Base-by-base conservation (phyloP, 1,140 invertebrate species). In the Tetramorium parvispinum region DNA sequence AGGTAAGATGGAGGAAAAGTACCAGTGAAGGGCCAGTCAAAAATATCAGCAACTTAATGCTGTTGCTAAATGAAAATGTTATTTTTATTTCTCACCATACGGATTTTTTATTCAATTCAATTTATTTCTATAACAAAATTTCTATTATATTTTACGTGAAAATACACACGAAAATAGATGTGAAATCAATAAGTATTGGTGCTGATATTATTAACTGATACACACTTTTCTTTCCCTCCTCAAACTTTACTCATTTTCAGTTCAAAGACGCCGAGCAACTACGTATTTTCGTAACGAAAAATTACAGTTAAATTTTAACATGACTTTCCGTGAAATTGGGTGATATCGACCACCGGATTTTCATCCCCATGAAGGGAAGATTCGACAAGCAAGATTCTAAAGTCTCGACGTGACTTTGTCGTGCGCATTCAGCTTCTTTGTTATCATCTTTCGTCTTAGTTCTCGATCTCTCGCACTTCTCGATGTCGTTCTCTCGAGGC, bases 401-500 rank as follows among this genome's bases (percentile, higher is more conserved):
- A 46, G 11, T 46, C 68, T 59, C 40, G 16, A 71, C 65, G 53
- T 59, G 51, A 43, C 13, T 46, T 59, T 4, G 40, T 61, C 40
- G 24, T 79, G 46, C 18, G 7, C 53, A n/a, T 10, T 16, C 18
- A 27, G 53, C 53, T 83, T 75, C n/a, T 7, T 46, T 37, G 40
- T 68, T 46, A 24, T 59, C 27, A 49, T 37, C 27, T 82, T 59
- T 40, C 24, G 24, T 40, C 40, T 57, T 71, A 71, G 11, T 59
- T 73, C 24, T 73, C 78, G 46, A 46, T 71, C 40, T 66, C 6
- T 68, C 63, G 7, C 27, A 32, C 37, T 46, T 61, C n/a, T 70
- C 49, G 40, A 46, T 53, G 24, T 27, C 75, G 32, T 13, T 51
- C 27, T 37, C 49, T 59, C 32, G 53, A 61, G 65, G 10, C 57